These are phyloP conservation scores for Phlogophora meticulosa DNA, from an alignment of 2,888 invertebrate species.

Conservation along the genomic window DNA sequence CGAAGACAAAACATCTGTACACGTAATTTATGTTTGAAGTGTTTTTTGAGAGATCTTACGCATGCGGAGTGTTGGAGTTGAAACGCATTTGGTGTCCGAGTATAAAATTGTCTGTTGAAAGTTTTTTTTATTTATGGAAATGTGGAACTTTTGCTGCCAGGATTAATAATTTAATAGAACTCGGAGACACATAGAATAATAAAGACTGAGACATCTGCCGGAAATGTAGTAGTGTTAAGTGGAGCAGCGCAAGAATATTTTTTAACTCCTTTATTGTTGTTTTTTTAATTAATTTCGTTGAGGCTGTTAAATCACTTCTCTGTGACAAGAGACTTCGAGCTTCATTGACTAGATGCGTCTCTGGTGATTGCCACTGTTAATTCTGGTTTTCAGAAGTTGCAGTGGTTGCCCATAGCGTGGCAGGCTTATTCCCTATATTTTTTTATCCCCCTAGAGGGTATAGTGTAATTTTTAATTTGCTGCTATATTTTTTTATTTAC, in stretches of 20 bases:
- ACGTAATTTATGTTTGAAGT: slow-evolving; percentile 26
- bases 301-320: too few relatives aligned
- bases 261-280: too few relatives aligned
- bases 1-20: slow-evolving; percentile 41
- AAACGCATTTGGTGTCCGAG: slow-evolving; percentile 38
- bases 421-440: too few relatives aligned
- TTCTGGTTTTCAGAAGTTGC: too few relatives aligned
- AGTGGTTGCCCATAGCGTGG: too few relatives aligned
- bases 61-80: slow-evolving; percentile 11
- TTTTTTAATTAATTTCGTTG: too few relatives aligned
- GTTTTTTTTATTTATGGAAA: slow-evolving; percentile 20
- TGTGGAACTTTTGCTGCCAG: not conserved
- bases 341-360: too few relatives aligned
- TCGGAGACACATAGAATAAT: not conserved
- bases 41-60: slow-evolving; percentile 33
- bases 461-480: too few relatives aligned
- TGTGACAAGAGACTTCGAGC: too few relatives aligned
- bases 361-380: too few relatives aligned
- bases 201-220: not conserved
- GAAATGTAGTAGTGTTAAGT: not conserved
- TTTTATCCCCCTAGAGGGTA: too few relatives aligned
- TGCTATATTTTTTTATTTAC: too few relatives aligned
- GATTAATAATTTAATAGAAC: slow-evolving; percentile 18
- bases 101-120: slow-evolving; percentile 29
- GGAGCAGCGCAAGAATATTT: not conserved